Base-by-base conservation (phyloP, 2,797 vertebrate species). In the Lithobates pipiens region DNA sequence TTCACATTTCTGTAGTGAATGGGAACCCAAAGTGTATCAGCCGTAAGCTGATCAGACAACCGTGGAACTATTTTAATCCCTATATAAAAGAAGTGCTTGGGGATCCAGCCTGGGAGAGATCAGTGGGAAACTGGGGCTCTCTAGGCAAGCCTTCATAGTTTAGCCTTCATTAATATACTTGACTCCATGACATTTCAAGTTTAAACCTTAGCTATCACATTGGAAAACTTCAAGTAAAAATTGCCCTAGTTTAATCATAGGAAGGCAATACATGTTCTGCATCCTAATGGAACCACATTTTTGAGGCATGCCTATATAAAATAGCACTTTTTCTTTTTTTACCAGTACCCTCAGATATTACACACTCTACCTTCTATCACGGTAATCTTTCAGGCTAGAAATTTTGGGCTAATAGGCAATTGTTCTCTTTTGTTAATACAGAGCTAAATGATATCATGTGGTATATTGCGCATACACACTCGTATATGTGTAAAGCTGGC, bases 51-150 rank as follows among this genome's bases (percentile, higher is more conserved):
- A 86, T 76, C 77, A 13, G 78, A 63, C 72, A 86, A 63, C 42
- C 89, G 18, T 91, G 86, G 89, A 91, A 92, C 89, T 88, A 90
- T 91, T 90, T 93, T 92, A 92, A 92, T 92, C 91, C 89, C 87
- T 85, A 86, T 88, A 89, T 92, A 90, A 92, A 91, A 89, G 90
- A 89, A 91, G 87, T 87, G 87, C 88, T 88, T 76, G 82, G 89
- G 85, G 84, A 90, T 83, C 68, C 88, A 77, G 82, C 86, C 88
- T 85, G 80, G 88, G 74, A 91, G 83, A 88, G 91, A 88, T 90
- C 87, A 90, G 84, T 88, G 84, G 88, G 77, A 87, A 90, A 87
- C 88, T 89, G 87, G 86, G 75, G 88, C 88, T 54, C 29, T 65
- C 61, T 77, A n/a, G 65, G 65, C 27, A 67, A 67, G 27, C n/a